Conservation (phyloP, 2,113 vertebrate genomes). For the Piaya cayana region DNA sequence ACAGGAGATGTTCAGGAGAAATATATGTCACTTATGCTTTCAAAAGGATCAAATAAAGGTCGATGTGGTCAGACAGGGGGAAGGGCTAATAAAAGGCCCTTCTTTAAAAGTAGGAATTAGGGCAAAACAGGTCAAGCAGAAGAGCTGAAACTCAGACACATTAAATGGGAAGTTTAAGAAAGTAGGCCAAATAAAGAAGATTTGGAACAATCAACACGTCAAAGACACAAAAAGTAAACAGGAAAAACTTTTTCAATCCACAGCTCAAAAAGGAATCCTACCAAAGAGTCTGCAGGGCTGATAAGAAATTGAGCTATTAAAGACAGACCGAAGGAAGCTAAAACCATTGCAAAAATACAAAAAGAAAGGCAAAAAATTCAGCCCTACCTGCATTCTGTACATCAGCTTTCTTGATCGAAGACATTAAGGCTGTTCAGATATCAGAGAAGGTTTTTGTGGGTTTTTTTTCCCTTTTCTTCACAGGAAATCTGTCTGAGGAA, state of each 20-base stretch:
- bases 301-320: constrained; percentile 41
- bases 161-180: background rate
- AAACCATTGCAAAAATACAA: background rate
- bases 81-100: background rate
- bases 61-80: background rate
- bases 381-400: background rate
- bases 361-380: background rate
- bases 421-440: constrained; percentile 21
- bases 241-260: background rate
- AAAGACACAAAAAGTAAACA: background rate
- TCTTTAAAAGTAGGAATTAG: background rate
- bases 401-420: constrained; percentile 4
- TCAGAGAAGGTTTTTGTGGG: background rate
- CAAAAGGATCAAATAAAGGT: background rate
- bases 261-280: background rate
- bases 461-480: background rate
- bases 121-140: background rate
- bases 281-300: background rate
- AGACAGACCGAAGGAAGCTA: constrained; percentile 4
- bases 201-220: background rate
- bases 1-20: background rate
- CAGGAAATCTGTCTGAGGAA: constrained; percentile 13
- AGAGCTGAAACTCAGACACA: background rate
- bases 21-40: background rate
- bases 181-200: background rate